These are phyloP conservation scores for Sebastes itinus DNA, from an alignment of 2,797 vertebrate species.

Conservation along the genomic window DNA sequence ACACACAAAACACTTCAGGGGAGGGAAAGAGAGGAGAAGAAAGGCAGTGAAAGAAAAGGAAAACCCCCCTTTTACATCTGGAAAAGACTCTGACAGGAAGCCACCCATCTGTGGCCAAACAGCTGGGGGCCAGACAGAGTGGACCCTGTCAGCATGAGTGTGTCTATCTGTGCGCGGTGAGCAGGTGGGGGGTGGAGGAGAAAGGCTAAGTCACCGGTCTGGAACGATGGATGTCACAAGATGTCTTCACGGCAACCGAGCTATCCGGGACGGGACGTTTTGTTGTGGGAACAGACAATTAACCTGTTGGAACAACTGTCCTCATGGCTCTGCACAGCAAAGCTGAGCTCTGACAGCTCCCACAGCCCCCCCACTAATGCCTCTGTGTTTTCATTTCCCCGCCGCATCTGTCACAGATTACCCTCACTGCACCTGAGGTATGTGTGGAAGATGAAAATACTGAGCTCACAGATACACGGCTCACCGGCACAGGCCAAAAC, in stretches of 20 bases:
- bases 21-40: slow-evolving; percentile 38
- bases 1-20: slow-evolving; percentile 30
- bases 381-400: slow-evolving; percentile 48
- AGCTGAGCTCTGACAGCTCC: slow-evolving; percentile 27
- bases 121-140: slow-evolving; percentile 66
- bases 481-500: background rate
- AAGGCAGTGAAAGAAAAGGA: slow-evolving; percentile 42
- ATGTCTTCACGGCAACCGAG: slow-evolving; percentile 41
- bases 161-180: slow-evolving; percentile 33
- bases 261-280: background rate
- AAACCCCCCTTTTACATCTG: slow-evolving; percentile 56
- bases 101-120: slow-evolving; percentile 72
- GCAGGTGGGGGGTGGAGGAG: slow-evolving; percentile 42
- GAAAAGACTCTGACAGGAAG: slow-evolving; percentile 72
- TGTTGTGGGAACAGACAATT: slow-evolving; percentile 45
- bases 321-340: slow-evolving; percentile 9
- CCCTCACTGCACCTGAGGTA: slow-evolving; percentile 52
- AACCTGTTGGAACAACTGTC: slow-evolving; percentile 55
- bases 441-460: slow-evolving; percentile 24
- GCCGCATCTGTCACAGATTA: slow-evolving; percentile 54
- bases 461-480: background rate
- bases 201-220: slow-evolving; percentile 40
- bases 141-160: slow-evolving; percentile 52
- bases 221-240: slow-evolving; percentile 66
- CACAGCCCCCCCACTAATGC: slow-evolving; percentile 20